Evolutionary conservation across 2,797 vertebrate genomes (phyloP), one percentile per base, ranked within the genome.

Genomic region (Tachyglossus aculeatus): DNA sequence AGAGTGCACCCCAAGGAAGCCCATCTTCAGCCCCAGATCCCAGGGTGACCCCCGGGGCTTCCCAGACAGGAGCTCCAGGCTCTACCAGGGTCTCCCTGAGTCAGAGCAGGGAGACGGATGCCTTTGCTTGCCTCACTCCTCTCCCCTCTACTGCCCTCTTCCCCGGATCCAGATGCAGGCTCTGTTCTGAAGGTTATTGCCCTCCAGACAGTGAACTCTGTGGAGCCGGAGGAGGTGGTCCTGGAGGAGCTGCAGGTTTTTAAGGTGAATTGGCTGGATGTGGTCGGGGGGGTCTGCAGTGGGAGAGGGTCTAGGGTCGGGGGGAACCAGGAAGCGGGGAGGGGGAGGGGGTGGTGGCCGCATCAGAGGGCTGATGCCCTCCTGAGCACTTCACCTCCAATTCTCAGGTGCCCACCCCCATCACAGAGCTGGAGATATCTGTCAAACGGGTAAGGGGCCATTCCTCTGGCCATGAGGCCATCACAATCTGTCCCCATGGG

Each of bases 191-290:
- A 99, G 85, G 93, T 96, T 67, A 94, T 96, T 6, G 91, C 94
- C 10, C 84, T 95, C 67, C 94, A 93, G 65, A 85, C 74, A 45
- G 90, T 77, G 1, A 94, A 88, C 86, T 93, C 85, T 1, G 83
- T 89, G 19, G 73, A 77, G 12, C 88, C 88, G 0, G 96, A 98
- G 71, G 97, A 96, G 65, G 88, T 97, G 5, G 86, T 95, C 27
- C 87, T 98, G 79, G 97, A 99, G 84, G 96, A 99, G 78, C 89
- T 99, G 29, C 97, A 98, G 80, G 91, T 98, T 74, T 98, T 98
- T 65, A 97, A 98, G 93, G 97, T 98, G 68, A 79, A 75, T 10
- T 13, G 5, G n/a, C 27, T 22, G 18, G 22, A 16, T 3, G 21
- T 37, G 16, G n/a, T 4, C 27, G 37, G 14, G 18, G 4, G 15